phyloP scores from a whole-genome alignment of 1,140 invertebrate species.

The Cyclargus thomasi region DNA sequence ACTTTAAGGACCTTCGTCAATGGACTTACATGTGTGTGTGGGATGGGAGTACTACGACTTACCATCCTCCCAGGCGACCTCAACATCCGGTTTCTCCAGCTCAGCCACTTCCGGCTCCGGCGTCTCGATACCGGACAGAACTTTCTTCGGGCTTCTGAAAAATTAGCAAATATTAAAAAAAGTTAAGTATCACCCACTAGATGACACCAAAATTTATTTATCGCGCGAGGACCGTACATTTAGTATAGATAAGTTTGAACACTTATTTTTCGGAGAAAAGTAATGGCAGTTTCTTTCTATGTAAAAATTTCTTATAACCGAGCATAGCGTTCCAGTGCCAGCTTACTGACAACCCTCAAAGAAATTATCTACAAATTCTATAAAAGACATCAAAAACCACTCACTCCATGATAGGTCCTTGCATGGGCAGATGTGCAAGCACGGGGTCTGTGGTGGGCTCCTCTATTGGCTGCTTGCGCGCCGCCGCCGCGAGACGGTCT shows the following conservation, averaged over 20 bases:
- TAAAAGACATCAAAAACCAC: too few relatives aligned
- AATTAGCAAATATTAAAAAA: slow-evolving; percentile 13
- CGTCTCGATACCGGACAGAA: slow-evolving; percentile 41
- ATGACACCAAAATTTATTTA: too few relatives aligned
- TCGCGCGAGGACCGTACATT: too few relatives aligned
- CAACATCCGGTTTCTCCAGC: slow-evolving; percentile 39
- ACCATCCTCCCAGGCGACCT: slow-evolving; percentile 64
- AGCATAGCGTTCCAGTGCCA: too few relatives aligned
- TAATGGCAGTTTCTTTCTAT: too few relatives aligned
- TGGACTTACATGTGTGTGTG: not conserved
- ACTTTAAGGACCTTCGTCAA: too few relatives aligned
- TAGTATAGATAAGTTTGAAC: too few relatives aligned
- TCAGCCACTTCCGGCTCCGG: slow-evolving; percentile 38
- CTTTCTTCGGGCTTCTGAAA: slow-evolving; percentile 60
- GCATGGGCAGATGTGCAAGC: slow-evolving; percentile 47
- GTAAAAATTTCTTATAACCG: too few relatives aligned
- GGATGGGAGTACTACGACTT: slow-evolving; percentile 30
- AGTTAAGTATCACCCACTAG: too few relatives aligned
- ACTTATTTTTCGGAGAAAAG: too few relatives aligned
- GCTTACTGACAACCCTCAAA: too few relatives aligned
- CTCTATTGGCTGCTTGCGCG: slow-evolving; percentile 38
- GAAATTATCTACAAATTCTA: too few relatives aligned
- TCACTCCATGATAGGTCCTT: slow-evolving; percentile 42
- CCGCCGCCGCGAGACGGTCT: slow-evolving; percentile 73
- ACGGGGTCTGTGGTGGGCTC: slow-evolving; percentile 47